Conservation (phyloP, 2,797 vertebrate species). For the Girardinus metallicus region DNA sequence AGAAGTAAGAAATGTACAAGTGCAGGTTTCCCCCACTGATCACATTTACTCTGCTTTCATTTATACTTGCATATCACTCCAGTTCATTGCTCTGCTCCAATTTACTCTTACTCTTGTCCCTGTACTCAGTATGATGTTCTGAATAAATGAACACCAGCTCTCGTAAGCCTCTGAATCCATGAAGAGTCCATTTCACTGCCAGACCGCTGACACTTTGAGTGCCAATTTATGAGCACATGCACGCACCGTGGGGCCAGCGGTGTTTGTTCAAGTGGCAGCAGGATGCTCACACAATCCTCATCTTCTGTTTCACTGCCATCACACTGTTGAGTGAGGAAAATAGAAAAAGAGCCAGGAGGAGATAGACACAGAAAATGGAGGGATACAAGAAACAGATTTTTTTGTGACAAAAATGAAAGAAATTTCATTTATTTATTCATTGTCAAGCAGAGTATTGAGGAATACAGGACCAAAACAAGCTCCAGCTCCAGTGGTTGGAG, state of each 20-base stretch:
- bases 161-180: slow-evolving; percentile 43
- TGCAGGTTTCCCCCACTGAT: slow-evolving; percentile 10
- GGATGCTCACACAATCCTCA: slow-evolving; percentile 17
- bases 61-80: slow-evolving; percentile 1
- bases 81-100: background rate
- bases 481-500: background rate
- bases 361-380: background rate
- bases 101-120: background rate
- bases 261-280: slow-evolving; percentile 32
- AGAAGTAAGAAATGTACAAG: background rate
- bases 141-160: slow-evolving; percentile 56
- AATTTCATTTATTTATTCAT: slow-evolving; percentile 13
- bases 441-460: background rate
- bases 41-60: background rate
- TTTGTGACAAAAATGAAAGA: slow-evolving; percentile 9
- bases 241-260: slow-evolving; percentile 14
- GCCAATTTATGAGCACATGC: slow-evolving; percentile 45
- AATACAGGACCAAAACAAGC: background rate
- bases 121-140: slow-evolving; percentile 20
- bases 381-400: background rate
- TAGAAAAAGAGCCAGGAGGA: slow-evolving; percentile 30
- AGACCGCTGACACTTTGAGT: slow-evolving; percentile 42
- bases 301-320: slow-evolving; percentile 33
- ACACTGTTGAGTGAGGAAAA: slow-evolving; percentile 27
- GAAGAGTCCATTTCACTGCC: slow-evolving; percentile 47